Evolutionary conservation across 2,888 invertebrate species (phyloP).

Genomic region (Flexamia atlantica): DNA sequence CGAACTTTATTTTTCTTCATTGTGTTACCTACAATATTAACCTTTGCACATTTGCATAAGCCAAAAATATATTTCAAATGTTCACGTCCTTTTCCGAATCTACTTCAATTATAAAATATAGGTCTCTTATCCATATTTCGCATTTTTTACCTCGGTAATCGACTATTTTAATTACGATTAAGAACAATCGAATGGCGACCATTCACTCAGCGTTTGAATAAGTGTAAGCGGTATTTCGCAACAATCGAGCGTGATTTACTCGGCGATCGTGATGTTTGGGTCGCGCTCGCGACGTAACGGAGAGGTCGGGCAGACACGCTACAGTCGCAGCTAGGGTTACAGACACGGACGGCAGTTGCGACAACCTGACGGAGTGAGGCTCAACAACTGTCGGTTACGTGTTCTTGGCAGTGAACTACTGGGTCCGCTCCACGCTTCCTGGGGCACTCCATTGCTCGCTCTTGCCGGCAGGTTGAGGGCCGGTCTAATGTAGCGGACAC

Average conservation of each 20-base stretch:
- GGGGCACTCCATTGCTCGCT: background rate
- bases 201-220: too few relatives aligned
- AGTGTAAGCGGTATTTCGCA: background rate
- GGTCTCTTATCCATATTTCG: too few relatives aligned
- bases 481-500: too few relatives aligned
- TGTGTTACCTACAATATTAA: too few relatives aligned
- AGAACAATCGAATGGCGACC: background rate
- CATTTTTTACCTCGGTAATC: background rate
- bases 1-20: too few relatives aligned
- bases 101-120: too few relatives aligned
- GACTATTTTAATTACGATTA: background rate
- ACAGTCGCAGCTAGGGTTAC: background rate
- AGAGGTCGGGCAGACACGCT: background rate
- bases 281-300: background rate
- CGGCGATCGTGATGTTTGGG: background rate
- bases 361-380: background rate
- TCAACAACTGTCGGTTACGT: background rate
- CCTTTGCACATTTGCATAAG: too few relatives aligned
- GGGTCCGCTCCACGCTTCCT: background rate
- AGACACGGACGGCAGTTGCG: background rate
- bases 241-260: background rate
- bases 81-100: too few relatives aligned
- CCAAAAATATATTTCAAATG: too few relatives aligned
- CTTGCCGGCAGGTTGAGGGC: too few relatives aligned
- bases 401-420: background rate